Conservation (phyloP, 2,113 vertebrate species). For the Chitala chitala region DNA sequence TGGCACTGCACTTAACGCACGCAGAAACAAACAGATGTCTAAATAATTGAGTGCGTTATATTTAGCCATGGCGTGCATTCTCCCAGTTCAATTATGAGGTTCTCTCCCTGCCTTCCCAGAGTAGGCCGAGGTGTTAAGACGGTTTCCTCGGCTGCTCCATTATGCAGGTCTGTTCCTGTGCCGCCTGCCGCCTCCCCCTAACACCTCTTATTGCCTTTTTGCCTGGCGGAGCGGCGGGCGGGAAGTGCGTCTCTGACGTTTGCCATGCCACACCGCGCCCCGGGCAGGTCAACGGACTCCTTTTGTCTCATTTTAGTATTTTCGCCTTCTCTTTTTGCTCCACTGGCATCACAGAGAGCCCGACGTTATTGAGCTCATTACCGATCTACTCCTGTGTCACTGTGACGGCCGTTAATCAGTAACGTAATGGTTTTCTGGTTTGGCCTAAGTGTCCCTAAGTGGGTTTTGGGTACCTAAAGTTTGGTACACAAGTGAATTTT, state of each 20-base stretch:
- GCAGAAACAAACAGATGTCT: constrained; percentile 47
- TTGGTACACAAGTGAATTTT: too few species aligned
- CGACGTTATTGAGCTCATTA: too few species aligned
- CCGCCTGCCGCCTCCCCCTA: constrained; percentile 78
- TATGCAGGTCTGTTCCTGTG: constrained; percentile 95
- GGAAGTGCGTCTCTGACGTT: neutral
- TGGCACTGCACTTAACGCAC: neutral
- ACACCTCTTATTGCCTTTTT: constrained; percentile 95
- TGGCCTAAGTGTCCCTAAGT: too few species aligned
- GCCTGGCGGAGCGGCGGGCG: constrained; percentile 55
- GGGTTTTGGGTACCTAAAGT: too few species aligned
- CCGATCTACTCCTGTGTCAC: too few species aligned
- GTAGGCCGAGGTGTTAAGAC: constrained; percentile 79
- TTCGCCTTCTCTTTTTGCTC: too few species aligned
- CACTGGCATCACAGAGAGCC: too few species aligned
- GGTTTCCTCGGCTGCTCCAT: constrained; percentile 59
- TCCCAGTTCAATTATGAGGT: constrained; percentile 80
- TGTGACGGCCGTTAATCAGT: too few species aligned
- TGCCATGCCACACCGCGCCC: constrained; percentile 4
- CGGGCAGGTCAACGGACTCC: too few species aligned
- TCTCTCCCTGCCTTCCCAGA: constrained; percentile 71
- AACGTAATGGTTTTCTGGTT: too few species aligned
- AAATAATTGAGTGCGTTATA: constrained; percentile 43
- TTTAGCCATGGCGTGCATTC: constrained; percentile 48
- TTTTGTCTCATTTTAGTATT: too few species aligned